These are phyloP conservation scores for Umimayanthus chanpuru DNA, from an alignment of 92 coral and sea anemone species.

Conservation along the genomic window DNA sequence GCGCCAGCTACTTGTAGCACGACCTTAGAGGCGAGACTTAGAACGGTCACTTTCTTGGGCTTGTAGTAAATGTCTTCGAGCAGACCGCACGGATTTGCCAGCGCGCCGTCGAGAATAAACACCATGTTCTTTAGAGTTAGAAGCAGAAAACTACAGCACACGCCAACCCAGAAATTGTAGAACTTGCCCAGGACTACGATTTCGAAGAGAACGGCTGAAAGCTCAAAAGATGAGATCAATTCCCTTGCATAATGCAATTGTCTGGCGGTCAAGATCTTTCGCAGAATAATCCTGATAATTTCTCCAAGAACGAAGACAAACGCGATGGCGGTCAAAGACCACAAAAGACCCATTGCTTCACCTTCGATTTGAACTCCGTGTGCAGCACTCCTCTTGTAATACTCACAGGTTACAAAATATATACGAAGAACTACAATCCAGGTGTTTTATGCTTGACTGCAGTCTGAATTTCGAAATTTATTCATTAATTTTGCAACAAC, in stretches of 20 bases:
- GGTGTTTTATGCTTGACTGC: not conserved
- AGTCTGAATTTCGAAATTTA: not conserved
- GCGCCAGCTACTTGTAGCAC: conserved; percentile 79
- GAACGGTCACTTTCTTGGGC: conserved; percentile 56
- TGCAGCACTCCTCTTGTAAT: not conserved
- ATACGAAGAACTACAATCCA: not conserved
- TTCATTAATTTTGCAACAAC: conserved; percentile 18
- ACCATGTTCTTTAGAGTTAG: conserved; percentile 72
- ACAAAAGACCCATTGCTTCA: conserved; percentile 64
- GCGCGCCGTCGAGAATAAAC: conserved; percentile 70
- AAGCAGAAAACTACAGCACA: conserved; percentile 67
- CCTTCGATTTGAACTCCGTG: not conserved
- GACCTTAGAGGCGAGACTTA: conserved; percentile 61
- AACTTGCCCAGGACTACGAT: conserved; percentile 81
- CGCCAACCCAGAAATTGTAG: conserved; percentile 68
- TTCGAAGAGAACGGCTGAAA: conserved; percentile 87
- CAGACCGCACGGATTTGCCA: conserved; percentile 86
- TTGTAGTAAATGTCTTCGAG: conserved; percentile 66
- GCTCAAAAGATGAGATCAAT: conserved; percentile 81
- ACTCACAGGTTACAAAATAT: not conserved
- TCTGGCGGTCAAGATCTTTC: conserved; percentile 41
- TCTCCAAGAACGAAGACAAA: conserved; percentile 75
- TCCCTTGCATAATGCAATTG: conserved; percentile 66
- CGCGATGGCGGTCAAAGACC: conserved; percentile 73
- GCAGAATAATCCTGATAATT: conserved; percentile 51